These are phyloP conservation scores for Epinephelus fuscoguttatus DNA, from an alignment of 2,113 vertebrate species.

Conservation along the genomic window DNA sequence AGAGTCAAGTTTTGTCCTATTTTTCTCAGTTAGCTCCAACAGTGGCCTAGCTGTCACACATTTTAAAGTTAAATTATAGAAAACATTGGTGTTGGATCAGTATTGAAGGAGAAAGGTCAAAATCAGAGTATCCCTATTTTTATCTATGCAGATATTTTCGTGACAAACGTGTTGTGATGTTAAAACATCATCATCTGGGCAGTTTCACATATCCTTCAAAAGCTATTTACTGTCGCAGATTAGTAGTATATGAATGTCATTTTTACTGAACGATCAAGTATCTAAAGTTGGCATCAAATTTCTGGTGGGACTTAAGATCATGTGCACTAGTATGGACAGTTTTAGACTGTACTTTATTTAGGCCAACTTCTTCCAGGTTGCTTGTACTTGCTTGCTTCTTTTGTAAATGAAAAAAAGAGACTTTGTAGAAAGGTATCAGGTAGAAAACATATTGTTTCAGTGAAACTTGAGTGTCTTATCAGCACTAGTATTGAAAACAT, in stretches of 20 bases:
- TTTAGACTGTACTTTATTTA: neutral
- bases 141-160: neutral
- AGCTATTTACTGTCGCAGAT: neutral
- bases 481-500: neutral
- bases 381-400: neutral
- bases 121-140: neutral
- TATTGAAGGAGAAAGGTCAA: neutral
- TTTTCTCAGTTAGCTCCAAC: neutral
- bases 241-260: neutral
- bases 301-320: neutral
- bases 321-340: too few species aligned
- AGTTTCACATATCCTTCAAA: neutral
- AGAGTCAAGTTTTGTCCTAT: neutral
- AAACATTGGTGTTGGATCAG: neutral
- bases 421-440: neutral
- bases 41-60: neutral
- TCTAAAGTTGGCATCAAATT: neutral
- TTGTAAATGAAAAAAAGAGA: neutral
- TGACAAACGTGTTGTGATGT: neutral
- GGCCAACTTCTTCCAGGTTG: neutral
- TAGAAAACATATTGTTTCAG: neutral
- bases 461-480: neutral
- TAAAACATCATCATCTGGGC: neutral
- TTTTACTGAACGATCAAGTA: neutral
- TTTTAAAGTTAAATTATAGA: neutral